Percentiles rank a stretch among this genome's conserved stretches.
These are phyloP conservation scores for Hystrix cristata DNA, from an alignment of 2,113 vertebrate species.

Conservation along the genomic window DNA sequence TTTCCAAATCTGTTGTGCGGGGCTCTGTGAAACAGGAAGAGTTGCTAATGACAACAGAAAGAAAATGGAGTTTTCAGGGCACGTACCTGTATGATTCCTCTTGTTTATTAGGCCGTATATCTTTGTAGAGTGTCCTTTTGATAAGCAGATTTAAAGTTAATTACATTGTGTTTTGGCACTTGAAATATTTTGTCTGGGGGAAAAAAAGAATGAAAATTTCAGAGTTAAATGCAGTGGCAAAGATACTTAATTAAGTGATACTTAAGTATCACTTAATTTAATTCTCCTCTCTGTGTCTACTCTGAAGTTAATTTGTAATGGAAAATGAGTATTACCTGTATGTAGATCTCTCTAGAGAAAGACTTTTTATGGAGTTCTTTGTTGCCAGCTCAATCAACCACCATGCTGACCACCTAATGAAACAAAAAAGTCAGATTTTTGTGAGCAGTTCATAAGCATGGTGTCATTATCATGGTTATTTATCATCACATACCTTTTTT, in stretches of 20 bases:
- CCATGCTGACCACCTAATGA: neutral
- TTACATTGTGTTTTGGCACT: neutral
- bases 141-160: neutral
- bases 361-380: neutral
- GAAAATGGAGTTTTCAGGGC: neutral
- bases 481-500: neutral
- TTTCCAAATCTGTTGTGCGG: neutral
- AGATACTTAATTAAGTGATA: no score
- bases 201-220: neutral
- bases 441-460: neutral
- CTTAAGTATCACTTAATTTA: neutral
- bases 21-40: neutral
- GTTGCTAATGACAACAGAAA: neutral
- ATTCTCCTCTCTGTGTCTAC: neutral
- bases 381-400: neutral
- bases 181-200: constrained; percentile 20
- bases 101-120: neutral
- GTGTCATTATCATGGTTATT: neutral
- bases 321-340: neutral
- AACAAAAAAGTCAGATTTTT: neutral
- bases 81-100: neutral
- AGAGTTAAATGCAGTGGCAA: neutral
- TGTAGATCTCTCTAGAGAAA: neutral
- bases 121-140: neutral
- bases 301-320: constrained; percentile 5